phyloP scores from a whole-genome alignment of 2,888 invertebrate species.

The Altica lythri region DNA sequence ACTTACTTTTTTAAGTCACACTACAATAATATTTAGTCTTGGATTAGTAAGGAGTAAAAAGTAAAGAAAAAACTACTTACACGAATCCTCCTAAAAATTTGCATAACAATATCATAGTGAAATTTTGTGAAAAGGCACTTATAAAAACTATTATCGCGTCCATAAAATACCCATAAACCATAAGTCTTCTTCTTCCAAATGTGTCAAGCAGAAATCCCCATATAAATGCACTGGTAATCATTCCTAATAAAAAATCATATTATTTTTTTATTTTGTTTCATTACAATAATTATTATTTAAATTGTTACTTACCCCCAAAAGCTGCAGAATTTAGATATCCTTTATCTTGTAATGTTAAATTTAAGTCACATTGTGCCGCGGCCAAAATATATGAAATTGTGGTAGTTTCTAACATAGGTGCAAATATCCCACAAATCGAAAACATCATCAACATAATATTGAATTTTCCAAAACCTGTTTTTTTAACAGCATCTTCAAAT shows the following conservation, averaged over 20 bases:
- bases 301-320: conserved; percentile 66
- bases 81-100: conserved; percentile 61
- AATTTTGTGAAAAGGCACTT: conserved; percentile 68
- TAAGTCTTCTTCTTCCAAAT: conserved; percentile 4
- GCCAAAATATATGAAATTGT: conserved; percentile 75
- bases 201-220: conserved; percentile 14
- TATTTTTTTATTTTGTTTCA: conserved; percentile 1
- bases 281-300: not conserved
- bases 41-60: too few species aligned
- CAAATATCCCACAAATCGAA: conserved; percentile 67
- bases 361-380: conserved; percentile 73
- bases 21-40: too few species aligned
- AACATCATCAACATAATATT: conserved; percentile 64
- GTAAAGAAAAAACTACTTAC: conserved; percentile 35
- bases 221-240: conserved; percentile 7
- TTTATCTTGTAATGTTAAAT: conserved; percentile 69
- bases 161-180: conserved; percentile 35
- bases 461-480: conserved; percentile 72
- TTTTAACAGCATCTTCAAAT: conserved; percentile 72
- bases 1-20: too few species aligned
- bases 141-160: conserved; percentile 67
- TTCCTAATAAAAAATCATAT: not conserved
- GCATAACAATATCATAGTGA: conserved; percentile 67
- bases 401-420: conserved; percentile 71
- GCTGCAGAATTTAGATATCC: conserved; percentile 72